Base-by-base conservation (phyloP, 2,797 vertebrate species). In the Tachyglossus aculeatus region DNA sequence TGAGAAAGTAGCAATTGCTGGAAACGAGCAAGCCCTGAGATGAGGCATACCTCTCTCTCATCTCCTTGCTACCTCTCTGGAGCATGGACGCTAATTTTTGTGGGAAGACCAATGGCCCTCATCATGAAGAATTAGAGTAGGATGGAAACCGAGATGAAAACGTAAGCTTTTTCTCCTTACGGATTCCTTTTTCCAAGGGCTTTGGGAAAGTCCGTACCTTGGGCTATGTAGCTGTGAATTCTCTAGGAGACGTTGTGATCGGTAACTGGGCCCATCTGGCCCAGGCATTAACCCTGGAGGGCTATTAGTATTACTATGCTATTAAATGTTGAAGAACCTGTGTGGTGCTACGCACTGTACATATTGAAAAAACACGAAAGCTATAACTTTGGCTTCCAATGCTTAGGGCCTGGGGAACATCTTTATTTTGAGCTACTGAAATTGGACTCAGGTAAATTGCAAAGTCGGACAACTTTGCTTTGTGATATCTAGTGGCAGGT, bases 251-350 rank as follows among this genome's bases (percentile, higher is more conserved):
- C 60, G 62, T 62, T 32, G 66, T 47, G 51, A 56, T 69, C 45
- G 22, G 16, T 63, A 59, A 68, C 52, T 53, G 45, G 60, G 60
- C 48, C 13, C 57, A 67, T 59, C 67, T 59, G 38, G 50, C 66
- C 52, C n/a, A n/a, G n/a, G n/a, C n/a, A n/a, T n/a, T n/a, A n/a
- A n/a, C n/a, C n/a, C n/a, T n/a, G n/a, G n/a, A 69, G 72, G 71
- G 57, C 66, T 78, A 71, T 69, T 36, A 50, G 14, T 25, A 39
- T 77, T 69, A 82, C 77, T 81, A 70, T 25, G 24, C 73, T 39
- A 75, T 79, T 73, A 83, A 81, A 67, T 77, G 43, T 75, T 75
- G 85, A 85, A 71, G 73, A 71, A 66, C 50, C 75, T 59, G 62
- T 50, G 44, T 64, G 66, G 34, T 75, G 39, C 64, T 10, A 41